Evolutionary conservation across 2,888 invertebrate species (phyloP).

Genomic region (Elgonia sp.): DNA sequence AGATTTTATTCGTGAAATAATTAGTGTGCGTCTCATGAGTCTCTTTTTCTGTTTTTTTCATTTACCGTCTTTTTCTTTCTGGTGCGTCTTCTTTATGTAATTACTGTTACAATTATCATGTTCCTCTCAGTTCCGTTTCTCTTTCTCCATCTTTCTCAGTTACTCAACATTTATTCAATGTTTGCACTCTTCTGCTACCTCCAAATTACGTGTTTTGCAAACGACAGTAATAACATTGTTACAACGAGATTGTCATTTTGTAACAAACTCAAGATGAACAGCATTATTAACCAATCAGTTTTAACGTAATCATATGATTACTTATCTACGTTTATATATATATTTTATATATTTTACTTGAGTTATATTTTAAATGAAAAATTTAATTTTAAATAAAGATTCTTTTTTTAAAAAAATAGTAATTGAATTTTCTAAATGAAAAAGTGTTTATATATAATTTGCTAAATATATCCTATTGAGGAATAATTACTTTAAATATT

Average conservation of each 20-base stretch:
- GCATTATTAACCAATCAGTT: neutral
- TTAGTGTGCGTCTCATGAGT: constrained; percentile 82
- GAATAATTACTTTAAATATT: too few relatives aligned
- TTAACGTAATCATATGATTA: too few relatives aligned
- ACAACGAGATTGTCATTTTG: constrained; percentile 53
- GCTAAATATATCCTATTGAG: too few relatives aligned
- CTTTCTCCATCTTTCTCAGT: constrained; percentile 35
- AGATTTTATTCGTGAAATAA: constrained; percentile 83
- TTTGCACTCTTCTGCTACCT: constrained; percentile 50
- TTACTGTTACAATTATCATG: constrained; percentile 82
- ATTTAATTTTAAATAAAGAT: too few relatives aligned
- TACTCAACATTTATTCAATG: constrained; percentile 64
- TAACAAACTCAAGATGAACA: constrained; percentile 50
- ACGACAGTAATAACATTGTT: constrained; percentile 62
- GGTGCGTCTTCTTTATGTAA: constrained; percentile 78
- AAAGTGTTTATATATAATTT: too few relatives aligned
- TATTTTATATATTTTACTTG: too few relatives aligned
- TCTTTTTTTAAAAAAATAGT: too few relatives aligned
- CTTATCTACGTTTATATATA: too few relatives aligned
- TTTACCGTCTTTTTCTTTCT: constrained; percentile 57
- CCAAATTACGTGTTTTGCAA: constrained; percentile 66
- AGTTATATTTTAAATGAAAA: too few relatives aligned
- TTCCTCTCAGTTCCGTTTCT: constrained; percentile 62
- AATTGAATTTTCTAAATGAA: too few relatives aligned
- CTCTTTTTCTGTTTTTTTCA: constrained; percentile 70